phyloP scores from a whole-genome alignment of 2,797 vertebrate species.

The Naso thynnoides region DNA sequence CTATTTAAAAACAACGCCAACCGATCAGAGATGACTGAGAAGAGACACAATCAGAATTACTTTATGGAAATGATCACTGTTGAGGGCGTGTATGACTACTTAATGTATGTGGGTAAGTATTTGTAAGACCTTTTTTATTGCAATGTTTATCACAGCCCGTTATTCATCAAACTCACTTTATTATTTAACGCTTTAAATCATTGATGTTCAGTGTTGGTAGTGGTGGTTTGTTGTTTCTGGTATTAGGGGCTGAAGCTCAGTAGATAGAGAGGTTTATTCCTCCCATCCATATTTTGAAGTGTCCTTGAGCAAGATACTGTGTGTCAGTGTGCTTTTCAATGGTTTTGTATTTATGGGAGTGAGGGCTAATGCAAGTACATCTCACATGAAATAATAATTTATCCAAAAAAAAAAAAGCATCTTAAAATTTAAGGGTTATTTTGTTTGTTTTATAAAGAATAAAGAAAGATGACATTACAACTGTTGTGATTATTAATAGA shows the following conservation, averaged over 20 bases:
- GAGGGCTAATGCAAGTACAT: too few relatives aligned
- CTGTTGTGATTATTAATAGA: too few relatives aligned
- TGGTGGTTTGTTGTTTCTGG: neutral
- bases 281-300: neutral
- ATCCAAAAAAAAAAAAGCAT: neutral
- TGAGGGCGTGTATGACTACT: constrained; percentile 96
- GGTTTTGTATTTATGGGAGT: too few relatives aligned
- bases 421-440: too few relatives aligned
- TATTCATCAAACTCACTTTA: neutral
- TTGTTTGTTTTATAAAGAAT: too few relatives aligned
- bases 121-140: neutral
- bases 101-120: constrained; percentile 95
- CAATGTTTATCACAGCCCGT: neutral
- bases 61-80: constrained; percentile 95
- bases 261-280: neutral
- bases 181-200: neutral
- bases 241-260: neutral
- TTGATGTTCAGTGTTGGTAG: too few relatives aligned
- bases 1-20: constrained; percentile 96
- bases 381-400: too few relatives aligned
- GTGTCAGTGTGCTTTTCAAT: too few relatives aligned
- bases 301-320: neutral
- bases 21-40: constrained; percentile 90
- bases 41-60: constrained; percentile 95
- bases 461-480: too few relatives aligned